These are phyloP conservation scores for Luehdorfia chinensis DNA, from an alignment of 1,140 invertebrate genomes.

Conservation along the genomic window DNA sequence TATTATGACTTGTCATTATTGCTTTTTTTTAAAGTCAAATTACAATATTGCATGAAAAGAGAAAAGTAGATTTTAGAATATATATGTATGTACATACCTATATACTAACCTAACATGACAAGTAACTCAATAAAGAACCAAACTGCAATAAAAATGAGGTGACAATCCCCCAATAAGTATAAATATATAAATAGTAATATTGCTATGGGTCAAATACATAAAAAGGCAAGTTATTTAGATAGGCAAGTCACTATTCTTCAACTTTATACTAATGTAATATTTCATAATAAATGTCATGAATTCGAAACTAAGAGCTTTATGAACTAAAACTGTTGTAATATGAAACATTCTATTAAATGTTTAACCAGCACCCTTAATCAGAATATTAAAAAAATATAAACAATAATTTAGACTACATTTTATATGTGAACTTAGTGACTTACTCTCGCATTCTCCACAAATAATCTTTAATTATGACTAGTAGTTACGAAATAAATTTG, in stretches of 20 bases:
- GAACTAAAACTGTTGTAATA: conserved; percentile 36
- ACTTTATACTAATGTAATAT: not conserved
- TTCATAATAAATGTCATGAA: conserved; percentile 10
- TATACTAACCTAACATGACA: not conserved
- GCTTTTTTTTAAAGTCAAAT: conserved; percentile 11
- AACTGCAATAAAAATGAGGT: not conserved
- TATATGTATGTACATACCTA: conserved; percentile 5
- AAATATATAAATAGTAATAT: conserved; percentile 15
- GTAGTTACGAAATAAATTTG: conserved; percentile 72
- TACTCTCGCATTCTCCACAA: conserved; percentile 42
- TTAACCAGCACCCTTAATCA: conserved; percentile 55
- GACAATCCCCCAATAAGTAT: not conserved
- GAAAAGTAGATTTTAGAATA: not conserved
- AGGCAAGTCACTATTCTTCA: conserved; percentile 51
- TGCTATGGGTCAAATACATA: conserved; percentile 40
- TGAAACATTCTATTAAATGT: conserved; percentile 47
- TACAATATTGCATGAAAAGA: conserved; percentile 4
- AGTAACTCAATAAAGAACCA: conserved; percentile 1
- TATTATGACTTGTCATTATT: conserved; percentile 11
- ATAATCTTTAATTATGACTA: conserved; percentile 74
- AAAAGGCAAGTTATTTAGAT: conserved; percentile 63
- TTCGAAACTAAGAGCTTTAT: conserved; percentile 18
- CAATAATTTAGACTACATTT: conserved; percentile 62
- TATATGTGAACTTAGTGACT: conserved; percentile 54
- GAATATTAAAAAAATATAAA: conserved; percentile 46